A percentile compares a stretch with the other conserved stretches of the same genome.
Conservation (phyloP, 2,888 invertebrate genomes). For the Clistopyga incitator region DNA sequence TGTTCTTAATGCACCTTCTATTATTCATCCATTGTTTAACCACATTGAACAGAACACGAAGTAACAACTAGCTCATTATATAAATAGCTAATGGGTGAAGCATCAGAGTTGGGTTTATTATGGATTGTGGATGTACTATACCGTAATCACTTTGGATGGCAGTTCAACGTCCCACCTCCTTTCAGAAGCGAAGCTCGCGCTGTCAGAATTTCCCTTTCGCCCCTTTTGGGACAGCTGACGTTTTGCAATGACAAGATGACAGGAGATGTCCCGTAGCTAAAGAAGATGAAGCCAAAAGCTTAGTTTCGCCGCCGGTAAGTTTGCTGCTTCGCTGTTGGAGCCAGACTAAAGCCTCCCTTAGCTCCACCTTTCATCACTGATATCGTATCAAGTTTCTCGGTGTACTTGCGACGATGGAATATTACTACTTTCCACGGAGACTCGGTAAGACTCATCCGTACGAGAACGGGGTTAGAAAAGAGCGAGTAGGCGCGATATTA, state of each 20-base stretch:
- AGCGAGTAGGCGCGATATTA: conserved; percentile 56
- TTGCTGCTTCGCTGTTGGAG: not conserved
- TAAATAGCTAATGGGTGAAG: not conserved
- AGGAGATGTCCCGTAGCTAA: not conserved
- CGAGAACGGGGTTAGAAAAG: conserved; percentile 30
- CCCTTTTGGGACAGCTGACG: not conserved
- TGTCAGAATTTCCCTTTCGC: not conserved
- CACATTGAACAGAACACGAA: not conserved
- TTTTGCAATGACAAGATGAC: conserved; percentile 9
- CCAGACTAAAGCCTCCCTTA: conserved; percentile 10
- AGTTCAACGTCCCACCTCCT: not conserved
- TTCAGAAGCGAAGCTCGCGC: not conserved
- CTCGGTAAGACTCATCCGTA: conserved; percentile 36
- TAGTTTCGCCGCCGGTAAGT: not conserved
- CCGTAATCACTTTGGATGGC: not conserved
- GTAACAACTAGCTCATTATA: not conserved
- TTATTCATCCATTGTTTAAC: not conserved
- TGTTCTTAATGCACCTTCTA: not conserved
- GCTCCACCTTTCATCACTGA: conserved; percentile 39
- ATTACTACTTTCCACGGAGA: conserved; percentile 44
- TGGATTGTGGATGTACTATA: not conserved
- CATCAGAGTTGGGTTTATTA: not conserved
- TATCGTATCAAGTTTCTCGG: conserved; percentile 52
- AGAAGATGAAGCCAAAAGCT: conserved; percentile 19
- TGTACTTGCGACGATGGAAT: conserved; percentile 38